Conservation (phyloP, 2,888 invertebrate genomes). For the Bhutanitis thaidina region DNA sequence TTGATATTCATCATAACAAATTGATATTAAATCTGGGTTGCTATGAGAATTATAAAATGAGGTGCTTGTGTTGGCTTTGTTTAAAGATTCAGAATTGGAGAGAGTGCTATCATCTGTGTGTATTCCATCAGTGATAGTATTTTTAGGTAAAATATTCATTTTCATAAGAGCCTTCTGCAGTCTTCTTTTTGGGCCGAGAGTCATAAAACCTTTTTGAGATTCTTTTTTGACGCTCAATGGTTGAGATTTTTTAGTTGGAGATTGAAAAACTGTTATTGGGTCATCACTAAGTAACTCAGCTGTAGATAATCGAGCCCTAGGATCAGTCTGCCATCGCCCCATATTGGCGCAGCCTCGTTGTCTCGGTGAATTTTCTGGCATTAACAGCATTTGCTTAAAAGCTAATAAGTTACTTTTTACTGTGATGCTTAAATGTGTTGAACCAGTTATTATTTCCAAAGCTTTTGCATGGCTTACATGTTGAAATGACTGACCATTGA, state of each 20-base stretch:
- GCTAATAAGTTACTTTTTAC: conserved; percentile 98
- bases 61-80: conserved; percentile 66
- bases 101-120: conserved; percentile 83
- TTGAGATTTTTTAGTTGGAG: conserved; percentile 78
- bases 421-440: conserved; percentile 97
- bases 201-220: conserved; percentile 91
- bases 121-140: conserved; percentile 84
- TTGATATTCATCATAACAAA: conserved; percentile 89
- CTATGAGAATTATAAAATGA: conserved; percentile 91
- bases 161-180: conserved; percentile 92
- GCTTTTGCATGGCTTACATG: conserved; percentile 95
- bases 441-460: conserved; percentile 94
- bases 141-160: conserved; percentile 93
- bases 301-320: conserved; percentile 88
- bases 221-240: conserved; percentile 80
- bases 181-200: conserved; percentile 90
- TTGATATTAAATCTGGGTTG: conserved; percentile 91
- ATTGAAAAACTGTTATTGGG: conserved; percentile 74
- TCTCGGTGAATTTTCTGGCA: conserved; percentile 90
- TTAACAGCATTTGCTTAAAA: conserved; percentile 83
- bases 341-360: conserved; percentile 85
- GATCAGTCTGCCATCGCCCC: conserved; percentile 83
- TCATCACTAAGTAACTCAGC: conserved; percentile 83
- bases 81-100: conserved; percentile 79
- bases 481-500: conserved; percentile 97